Evolutionary conservation across 2,888 invertebrate species (phyloP).

Genomic region (Brenthis ino): DNA sequence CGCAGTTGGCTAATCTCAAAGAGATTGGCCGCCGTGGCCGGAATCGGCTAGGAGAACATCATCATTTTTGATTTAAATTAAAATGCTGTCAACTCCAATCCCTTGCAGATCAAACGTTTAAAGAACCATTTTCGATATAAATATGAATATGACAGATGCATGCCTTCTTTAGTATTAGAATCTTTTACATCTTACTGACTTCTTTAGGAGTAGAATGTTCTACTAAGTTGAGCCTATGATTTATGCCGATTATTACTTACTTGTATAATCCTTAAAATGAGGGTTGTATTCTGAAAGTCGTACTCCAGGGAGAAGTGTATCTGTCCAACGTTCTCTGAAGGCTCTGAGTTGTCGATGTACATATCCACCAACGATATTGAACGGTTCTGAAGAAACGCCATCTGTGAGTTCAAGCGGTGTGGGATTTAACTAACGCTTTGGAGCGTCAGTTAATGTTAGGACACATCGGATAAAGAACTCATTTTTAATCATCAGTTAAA

Average conservation of each 20-base stretch:
- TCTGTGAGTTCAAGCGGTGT: slow-evolving; percentile 72
- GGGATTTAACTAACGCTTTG: slow-evolving; percentile 34
- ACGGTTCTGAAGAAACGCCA: slow-evolving; percentile 91
- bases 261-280: slow-evolving; percentile 95
- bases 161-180: no score
- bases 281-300: slow-evolving; percentile 95
- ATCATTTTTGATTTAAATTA: no score
- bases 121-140: no score
- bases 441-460: slow-evolving; percentile 12
- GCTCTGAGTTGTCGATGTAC: slow-evolving; percentile 96
- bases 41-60: no score
- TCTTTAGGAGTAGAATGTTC: no score
- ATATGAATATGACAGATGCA: no score
- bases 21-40: no score
- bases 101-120: no score
- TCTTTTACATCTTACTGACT: no score
- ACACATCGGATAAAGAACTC: not conserved
- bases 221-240: no score
- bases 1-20: no score
- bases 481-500: not conserved
- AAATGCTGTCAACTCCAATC: no score
- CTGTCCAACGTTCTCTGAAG: slow-evolving; percentile 96
- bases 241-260: slow-evolving; percentile 62
- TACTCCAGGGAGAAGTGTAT: slow-evolving; percentile 97
- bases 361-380: slow-evolving; percentile 96